phyloP scores from a whole-genome alignment of 2,797 vertebrate genomes.

The Mionectes olivaceus region DNA sequence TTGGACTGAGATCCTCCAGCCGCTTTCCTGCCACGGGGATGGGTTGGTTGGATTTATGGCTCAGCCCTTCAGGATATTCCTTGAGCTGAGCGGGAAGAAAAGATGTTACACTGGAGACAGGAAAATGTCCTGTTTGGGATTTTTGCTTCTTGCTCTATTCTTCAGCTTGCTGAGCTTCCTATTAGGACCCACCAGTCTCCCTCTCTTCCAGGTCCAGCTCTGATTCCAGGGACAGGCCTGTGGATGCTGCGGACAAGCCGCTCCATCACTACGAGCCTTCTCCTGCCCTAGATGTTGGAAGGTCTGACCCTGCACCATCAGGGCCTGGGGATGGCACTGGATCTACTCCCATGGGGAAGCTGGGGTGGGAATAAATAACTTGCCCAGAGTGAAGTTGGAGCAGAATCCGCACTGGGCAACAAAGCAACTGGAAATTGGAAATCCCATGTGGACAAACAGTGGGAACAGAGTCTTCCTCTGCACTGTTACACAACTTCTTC shows the following conservation, averaged over 20 bases:
- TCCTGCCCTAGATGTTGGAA: neutral
- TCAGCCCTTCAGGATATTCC: neutral
- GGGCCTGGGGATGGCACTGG: neutral
- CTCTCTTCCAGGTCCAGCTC: neutral
- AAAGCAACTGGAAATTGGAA: neutral
- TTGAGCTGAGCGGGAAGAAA: neutral
- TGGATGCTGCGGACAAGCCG: neutral
- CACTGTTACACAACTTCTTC: neutral
- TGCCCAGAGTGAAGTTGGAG: neutral
- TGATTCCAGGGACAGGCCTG: neutral
- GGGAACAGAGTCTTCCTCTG: neutral
- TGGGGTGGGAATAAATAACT: neutral
- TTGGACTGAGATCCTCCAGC: neutral
- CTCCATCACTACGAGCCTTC: neutral
- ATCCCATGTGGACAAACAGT: neutral
- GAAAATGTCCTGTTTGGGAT: neutral
- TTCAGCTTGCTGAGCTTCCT: neutral
- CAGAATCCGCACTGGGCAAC: neutral
- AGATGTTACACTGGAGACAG: neutral
- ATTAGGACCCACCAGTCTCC: neutral
- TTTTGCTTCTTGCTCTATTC: neutral
- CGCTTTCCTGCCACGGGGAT: rapidly evolving
- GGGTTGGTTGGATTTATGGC: neutral
- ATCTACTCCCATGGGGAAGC: neutral
- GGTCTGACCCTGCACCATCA: neutral